phyloP scores from a whole-genome alignment of 2,888 invertebrate genomes.

The Xiphydria camelus region DNA sequence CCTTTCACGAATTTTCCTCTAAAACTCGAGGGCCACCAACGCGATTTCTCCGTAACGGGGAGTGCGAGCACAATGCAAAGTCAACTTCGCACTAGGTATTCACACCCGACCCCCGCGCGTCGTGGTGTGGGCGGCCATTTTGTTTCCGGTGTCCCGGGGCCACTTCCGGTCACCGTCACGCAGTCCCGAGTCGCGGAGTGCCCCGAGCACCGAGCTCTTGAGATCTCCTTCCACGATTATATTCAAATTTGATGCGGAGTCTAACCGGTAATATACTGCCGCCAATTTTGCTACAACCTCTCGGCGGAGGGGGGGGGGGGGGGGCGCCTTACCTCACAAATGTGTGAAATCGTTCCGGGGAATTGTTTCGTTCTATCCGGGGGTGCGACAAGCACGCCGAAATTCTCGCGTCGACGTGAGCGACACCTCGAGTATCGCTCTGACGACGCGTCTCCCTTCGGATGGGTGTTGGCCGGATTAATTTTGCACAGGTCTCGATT shows the following conservation, averaged over 20 bases:
- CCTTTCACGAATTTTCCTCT: no score
- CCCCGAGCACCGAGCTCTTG: conserved; percentile 40
- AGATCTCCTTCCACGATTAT: conserved; percentile 56
- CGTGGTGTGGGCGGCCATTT: conserved; percentile 45
- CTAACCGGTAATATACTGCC: conserved; percentile 57
- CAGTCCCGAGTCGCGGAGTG: conserved; percentile 49
- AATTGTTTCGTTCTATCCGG: conserved; percentile 22
- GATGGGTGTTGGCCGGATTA: no score
- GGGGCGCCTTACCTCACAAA: conserved; percentile 42
- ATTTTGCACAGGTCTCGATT: no score
- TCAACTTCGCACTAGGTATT: conserved; percentile 40
- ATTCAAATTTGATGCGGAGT: conserved; percentile 58
- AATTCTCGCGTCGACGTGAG: no score
- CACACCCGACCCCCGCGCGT: conserved; percentile 25
- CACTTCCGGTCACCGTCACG: conserved; percentile 56
- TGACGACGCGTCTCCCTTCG: no score
- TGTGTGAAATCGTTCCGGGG: conserved; percentile 10
- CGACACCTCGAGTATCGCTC: no score
- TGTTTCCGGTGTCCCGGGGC: conserved; percentile 56
- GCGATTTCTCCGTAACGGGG: conserved; percentile 32
- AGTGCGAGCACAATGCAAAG: conserved; percentile 42
- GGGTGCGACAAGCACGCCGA: no score
- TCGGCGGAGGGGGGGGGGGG: conserved; percentile 15
- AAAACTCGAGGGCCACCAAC: no score
- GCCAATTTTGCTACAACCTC: conserved; percentile 57